Conservation (phyloP, 2,113 vertebrate genomes). For the Eudyptes chrysolophus region DNA sequence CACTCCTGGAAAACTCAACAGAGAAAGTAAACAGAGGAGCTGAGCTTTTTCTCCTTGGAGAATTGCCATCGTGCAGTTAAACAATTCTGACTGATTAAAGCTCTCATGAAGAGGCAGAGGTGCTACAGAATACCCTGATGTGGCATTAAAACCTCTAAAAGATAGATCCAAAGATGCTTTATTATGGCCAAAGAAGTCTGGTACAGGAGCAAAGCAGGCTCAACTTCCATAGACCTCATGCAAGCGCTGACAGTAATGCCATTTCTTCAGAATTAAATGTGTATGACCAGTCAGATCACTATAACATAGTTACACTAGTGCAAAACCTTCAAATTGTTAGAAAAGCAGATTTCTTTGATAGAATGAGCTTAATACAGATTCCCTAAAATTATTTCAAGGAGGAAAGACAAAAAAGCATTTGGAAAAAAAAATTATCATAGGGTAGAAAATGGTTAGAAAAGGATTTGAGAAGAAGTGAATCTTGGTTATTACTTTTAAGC, state of each 20-base stretch:
- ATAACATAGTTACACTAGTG: rapidly evolving
- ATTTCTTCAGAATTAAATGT: background rate
- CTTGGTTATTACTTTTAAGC: background rate
- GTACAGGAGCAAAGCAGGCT: background rate
- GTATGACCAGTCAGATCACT: background rate
- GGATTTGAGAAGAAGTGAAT: background rate
- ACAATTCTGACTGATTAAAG: background rate
- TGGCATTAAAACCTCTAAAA: background rate
- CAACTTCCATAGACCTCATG: background rate
- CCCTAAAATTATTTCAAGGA: background rate
- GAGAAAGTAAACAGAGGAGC: background rate
- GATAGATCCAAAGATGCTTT: background rate
- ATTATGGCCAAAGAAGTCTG: background rate
- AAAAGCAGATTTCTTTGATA: background rate
- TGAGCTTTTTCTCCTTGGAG: background rate
- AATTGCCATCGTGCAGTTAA: background rate
- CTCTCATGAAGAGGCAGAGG: background rate
- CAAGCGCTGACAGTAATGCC: background rate
- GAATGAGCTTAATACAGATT: background rate
- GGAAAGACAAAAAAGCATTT: background rate
- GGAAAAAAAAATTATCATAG: background rate
- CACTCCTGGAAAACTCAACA: background rate
- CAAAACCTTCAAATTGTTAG: background rate
- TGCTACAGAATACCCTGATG: background rate
- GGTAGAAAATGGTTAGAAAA: background rate